Conservation (phyloP, 2,888 invertebrate species). For the Cactoblastis cactorum region DNA sequence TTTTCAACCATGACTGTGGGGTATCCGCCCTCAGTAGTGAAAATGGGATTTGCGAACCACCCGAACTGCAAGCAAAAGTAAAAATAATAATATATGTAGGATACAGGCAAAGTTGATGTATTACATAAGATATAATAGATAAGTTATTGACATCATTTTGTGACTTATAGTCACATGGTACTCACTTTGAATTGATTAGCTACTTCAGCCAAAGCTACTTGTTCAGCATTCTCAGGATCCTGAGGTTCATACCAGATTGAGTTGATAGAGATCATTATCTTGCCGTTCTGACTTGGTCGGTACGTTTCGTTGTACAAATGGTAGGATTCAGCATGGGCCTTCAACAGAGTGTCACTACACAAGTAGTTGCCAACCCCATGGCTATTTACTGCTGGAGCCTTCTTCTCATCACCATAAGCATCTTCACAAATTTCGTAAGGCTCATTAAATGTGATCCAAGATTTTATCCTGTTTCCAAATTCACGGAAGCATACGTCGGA, state of each 20-base stretch:
- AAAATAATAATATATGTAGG: neutral
- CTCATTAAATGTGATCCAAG: constrained; percentile 86
- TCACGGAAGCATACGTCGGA: constrained; percentile 73
- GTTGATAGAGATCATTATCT: constrained; percentile 74
- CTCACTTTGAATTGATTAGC: constrained; percentile 74
- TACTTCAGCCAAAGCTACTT: constrained; percentile 65
- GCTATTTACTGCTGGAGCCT: constrained; percentile 75
- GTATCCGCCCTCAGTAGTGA: constrained; percentile 70
- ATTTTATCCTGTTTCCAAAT: constrained; percentile 79
- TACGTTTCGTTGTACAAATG: constrained; percentile 82
- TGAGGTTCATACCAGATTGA: constrained; percentile 76
- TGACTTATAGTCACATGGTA: constrained; percentile 12
- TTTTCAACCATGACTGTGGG: constrained; percentile 69
- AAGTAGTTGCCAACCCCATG: constrained; percentile 81
- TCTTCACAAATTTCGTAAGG: constrained; percentile 77
- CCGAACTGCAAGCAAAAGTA: constrained; percentile 56
- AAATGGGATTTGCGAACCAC: constrained; percentile 77
- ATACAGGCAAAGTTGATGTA: too few relatives aligned
- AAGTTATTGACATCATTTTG: too few relatives aligned
- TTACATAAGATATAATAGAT: too few relatives aligned
- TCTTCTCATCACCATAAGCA: constrained; percentile 73
- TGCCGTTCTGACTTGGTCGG: constrained; percentile 74
- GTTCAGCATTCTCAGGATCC: constrained; percentile 58
- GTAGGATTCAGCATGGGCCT: constrained; percentile 84
- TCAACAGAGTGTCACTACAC: constrained; percentile 81